A percentile compares a stretch with the other conserved stretches of the same genome.
phyloP scores from a whole-genome alignment of 1,140 invertebrate species.

The Caenorhabditis brenneri region DNA sequence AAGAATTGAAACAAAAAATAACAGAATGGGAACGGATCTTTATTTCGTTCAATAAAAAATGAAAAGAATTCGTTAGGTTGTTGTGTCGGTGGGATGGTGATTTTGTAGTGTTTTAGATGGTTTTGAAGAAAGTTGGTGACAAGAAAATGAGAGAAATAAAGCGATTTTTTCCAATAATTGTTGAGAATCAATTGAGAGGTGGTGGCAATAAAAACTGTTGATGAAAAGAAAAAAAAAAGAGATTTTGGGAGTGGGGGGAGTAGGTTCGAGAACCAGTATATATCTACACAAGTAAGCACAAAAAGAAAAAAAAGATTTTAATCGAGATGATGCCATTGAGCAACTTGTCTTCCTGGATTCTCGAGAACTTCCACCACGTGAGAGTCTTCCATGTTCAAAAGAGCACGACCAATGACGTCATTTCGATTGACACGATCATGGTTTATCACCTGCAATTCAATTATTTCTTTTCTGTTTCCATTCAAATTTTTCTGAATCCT shows the following conservation, averaged over 20 bases:
- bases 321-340: slow-evolving; percentile 53
- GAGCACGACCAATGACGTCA: slow-evolving; percentile 46
- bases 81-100: too few relatives aligned
- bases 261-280: slow-evolving; percentile 33
- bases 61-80: background rate
- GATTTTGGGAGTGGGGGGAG: background rate
- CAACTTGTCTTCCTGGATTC: slow-evolving; percentile 49
- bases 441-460: slow-evolving; percentile 45
- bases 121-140: background rate
- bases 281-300: background rate
- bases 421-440: slow-evolving; percentile 45
- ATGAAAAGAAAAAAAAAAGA: background rate
- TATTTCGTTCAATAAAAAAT: background rate
- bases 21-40: slow-evolving; percentile 22
- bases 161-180: background rate
- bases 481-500: background rate
- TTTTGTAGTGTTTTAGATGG: too few relatives aligned
- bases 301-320: background rate
- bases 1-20: background rate
- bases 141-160: too few relatives aligned
- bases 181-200: background rate
- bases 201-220: too few relatives aligned
- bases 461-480: too few relatives aligned
- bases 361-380: slow-evolving; percentile 52
- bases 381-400: slow-evolving; percentile 49